Base-by-base conservation (phyloP, 2,888 invertebrate genomes). In the Campoletis raptor region DNA sequence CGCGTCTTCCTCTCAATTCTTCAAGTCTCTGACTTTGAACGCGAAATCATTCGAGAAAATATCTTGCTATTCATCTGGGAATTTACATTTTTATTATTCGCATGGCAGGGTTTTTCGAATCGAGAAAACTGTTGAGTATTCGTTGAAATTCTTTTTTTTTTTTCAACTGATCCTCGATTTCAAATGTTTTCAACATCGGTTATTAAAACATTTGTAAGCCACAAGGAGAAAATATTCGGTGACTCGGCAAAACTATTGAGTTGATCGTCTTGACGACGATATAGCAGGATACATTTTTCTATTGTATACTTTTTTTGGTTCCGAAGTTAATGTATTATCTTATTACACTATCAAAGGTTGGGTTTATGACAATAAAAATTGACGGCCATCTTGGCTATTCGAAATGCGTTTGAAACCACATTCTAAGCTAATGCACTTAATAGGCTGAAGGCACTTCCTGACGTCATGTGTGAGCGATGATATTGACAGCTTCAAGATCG, bases 401-500 rank as follows among this genome's bases (percentile, higher is more conserved):
- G 21, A 40, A 37, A 67, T n/a, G 21, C 30, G 66, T 7, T 45
- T 45, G 15, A 45, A 48, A n/a, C 66, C 40, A 40, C n/a, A 40
- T 21, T 15, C 10, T n/a, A 36, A 67, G 12, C 12, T 45, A 45
- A 4, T 45, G 45, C 15, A 30, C 6, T 45, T 40, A 21, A 70
- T 45, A 42, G 42, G 45, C 24, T 21, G 24, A 24, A 70, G 45
- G 45, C 30, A 48, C 45, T 70, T 70, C 45, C 69, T 21, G 69
- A 70, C n/a, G 24, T 21, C 45, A 45, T 21, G 69, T 30, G 36
- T 36, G 45, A 70, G 45, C 45, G 45, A 45, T 45, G 24, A 70
- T 36, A 52, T 74, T 74, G 74, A 74, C 69, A 57, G 81, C 54
- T 37, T 40, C 54, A 77, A 69, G 83, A 77, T 72, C 61, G 42